phyloP scores from a whole-genome alignment of 37 sponge, comb jelly and placozoan species.

The Axinella damicornis region DNA sequence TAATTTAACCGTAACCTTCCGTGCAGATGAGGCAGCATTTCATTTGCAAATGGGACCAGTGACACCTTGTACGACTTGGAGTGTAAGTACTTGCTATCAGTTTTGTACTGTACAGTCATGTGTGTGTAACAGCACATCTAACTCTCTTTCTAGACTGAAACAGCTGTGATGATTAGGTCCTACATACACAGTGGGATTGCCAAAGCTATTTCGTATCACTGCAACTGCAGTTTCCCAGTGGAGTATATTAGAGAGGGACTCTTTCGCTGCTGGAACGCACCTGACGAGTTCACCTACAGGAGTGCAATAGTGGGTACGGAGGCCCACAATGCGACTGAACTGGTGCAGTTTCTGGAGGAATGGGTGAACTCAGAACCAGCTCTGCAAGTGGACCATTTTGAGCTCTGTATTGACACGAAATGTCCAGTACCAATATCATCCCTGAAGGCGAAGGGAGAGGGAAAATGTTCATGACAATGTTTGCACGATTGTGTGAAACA shows the following conservation, averaged over 20 bases:
- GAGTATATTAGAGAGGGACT: neutral
- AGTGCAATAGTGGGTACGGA: neutral
- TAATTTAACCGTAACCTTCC: too few species aligned
- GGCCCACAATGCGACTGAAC: neutral
- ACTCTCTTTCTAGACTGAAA: too few species aligned
- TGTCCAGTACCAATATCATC: neutral
- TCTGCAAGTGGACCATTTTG: neutral
- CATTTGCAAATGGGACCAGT: too few species aligned
- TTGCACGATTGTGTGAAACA: too few species aligned
- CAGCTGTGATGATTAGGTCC: too few species aligned
- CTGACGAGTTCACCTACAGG: neutral
- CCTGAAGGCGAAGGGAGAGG: too few species aligned
- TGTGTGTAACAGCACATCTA: too few species aligned
- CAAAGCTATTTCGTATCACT: neutral
- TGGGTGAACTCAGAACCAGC: neutral
- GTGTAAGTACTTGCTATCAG: too few species aligned
- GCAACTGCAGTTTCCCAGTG: neutral
- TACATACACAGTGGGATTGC: neutral
- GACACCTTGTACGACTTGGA: too few species aligned
- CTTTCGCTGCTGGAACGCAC: neutral
- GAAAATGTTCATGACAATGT: too few species aligned
- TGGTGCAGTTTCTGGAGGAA: neutral
- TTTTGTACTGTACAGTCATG: too few species aligned
- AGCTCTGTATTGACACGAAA: neutral
- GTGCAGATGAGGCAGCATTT: too few species aligned